phyloP scores from a whole-genome alignment of 1,140 invertebrate species.

The Hylyphantes graminicola region DNA sequence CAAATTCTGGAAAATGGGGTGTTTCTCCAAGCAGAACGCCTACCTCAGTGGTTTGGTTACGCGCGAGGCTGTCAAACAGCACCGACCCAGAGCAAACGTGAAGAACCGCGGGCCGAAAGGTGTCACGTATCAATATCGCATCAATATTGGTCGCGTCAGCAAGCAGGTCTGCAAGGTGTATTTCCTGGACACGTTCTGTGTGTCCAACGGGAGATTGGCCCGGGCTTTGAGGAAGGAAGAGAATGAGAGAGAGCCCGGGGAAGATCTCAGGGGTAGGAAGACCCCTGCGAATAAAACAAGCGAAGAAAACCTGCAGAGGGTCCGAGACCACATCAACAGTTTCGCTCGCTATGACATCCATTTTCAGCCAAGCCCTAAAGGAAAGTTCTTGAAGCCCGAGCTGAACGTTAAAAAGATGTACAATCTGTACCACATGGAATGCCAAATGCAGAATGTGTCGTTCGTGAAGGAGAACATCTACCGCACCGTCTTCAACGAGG shows the following conservation, averaged over 20 bases:
- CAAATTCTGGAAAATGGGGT: slow-evolving; percentile 58
- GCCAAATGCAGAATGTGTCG: slow-evolving; percentile 45
- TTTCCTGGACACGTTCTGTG: slow-evolving; percentile 55
- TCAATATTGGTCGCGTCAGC: slow-evolving; percentile 40
- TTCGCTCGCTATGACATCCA: slow-evolving; percentile 48
- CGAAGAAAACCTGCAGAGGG: slow-evolving; percentile 61
- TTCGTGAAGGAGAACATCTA: slow-evolving; percentile 55
- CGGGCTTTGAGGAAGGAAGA: slow-evolving; percentile 48
- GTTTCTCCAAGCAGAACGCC: slow-evolving; percentile 56
- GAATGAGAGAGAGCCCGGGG: slow-evolving; percentile 49
- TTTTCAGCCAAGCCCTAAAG: slow-evolving; percentile 33
- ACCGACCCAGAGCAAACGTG: slow-evolving; percentile 41
- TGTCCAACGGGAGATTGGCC: slow-evolving; percentile 55
- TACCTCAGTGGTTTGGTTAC: slow-evolving; percentile 56
- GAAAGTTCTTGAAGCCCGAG: slow-evolving; percentile 41
- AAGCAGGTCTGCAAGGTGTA: slow-evolving; percentile 47
- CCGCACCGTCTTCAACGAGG: slow-evolving; percentile 47
- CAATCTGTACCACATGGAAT: slow-evolving; percentile 44
- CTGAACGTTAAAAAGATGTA: slow-evolving; percentile 57
- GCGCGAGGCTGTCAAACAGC: slow-evolving; percentile 53
- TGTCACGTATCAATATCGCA: slow-evolving; percentile 53
- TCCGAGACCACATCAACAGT: slow-evolving; percentile 40
- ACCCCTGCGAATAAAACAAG: slow-evolving; percentile 53
- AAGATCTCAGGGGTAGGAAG: slow-evolving; percentile 48
- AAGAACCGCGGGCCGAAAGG: slow-evolving; percentile 54